Evolutionary conservation across 1,140 invertebrate genomes (phyloP).

Genomic region (Meloidogyne floridensis): DNA sequence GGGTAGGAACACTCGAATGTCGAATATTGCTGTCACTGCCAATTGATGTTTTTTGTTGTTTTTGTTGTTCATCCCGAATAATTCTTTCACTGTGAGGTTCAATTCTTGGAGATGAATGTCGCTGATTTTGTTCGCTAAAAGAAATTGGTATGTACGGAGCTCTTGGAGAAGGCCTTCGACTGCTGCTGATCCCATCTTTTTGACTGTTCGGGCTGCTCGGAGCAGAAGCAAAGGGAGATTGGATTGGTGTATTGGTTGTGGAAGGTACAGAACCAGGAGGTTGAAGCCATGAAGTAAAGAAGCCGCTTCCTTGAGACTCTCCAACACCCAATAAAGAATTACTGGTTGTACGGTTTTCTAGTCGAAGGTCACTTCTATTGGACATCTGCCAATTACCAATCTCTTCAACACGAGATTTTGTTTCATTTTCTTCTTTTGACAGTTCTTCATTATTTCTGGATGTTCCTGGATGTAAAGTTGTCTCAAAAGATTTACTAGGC

Average conservation of each 20-base stretch:
- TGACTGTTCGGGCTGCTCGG: neutral
- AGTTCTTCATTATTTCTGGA: constrained; percentile 2
- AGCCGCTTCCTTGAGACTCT: neutral
- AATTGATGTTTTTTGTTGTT: neutral
- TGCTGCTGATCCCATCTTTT: neutral
- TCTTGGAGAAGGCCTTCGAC: neutral
- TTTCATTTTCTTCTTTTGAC: neutral
- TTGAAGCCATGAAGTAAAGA: constrained; percentile 11
- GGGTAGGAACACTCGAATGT: constrained; percentile 16
- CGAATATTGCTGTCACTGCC: neutral
- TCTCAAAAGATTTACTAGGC: constrained; percentile 1
- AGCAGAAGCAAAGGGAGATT: neutral
- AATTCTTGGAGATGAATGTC: neutral
- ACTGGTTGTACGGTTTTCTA: neutral
- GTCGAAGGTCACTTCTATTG: too few relatives aligned
- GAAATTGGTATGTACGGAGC: neutral
- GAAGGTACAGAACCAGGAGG: neutral
- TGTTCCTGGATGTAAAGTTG: neutral
- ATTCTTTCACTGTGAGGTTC: neutral
- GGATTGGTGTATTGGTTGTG: neutral
- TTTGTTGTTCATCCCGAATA: neutral
- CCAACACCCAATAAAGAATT: neutral
- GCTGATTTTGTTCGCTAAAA: neutral
- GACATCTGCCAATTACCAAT: neutral
- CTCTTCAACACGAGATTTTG: neutral